Evolutionary conservation across 2,113 vertebrate genomes (phyloP).

Genomic region (Colistium nudipinnis): DNA sequence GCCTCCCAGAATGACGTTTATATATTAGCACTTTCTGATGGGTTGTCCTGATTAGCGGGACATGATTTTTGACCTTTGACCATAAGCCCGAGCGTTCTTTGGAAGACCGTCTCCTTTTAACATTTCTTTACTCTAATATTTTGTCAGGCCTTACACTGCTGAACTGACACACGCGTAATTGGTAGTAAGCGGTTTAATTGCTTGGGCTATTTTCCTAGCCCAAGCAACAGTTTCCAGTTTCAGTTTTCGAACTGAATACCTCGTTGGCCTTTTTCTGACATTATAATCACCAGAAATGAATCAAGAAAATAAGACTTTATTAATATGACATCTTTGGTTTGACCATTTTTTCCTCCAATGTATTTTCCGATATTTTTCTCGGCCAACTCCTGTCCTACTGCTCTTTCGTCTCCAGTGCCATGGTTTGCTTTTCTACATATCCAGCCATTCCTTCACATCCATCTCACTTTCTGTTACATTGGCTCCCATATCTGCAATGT

Average conservation of each 20-base stretch:
- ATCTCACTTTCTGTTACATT: constrained; percentile 13
- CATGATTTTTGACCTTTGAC: too few relatives aligned
- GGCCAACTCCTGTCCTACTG: background rate
- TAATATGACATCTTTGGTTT: too few relatives aligned
- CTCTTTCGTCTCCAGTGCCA: constrained; percentile 1
- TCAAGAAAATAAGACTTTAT: too few relatives aligned
- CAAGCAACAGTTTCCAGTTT: too few relatives aligned
- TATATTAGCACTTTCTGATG: background rate
- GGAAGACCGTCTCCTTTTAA: background rate
- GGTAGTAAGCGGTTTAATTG: too few relatives aligned
- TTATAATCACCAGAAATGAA: too few relatives aligned
- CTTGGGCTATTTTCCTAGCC: too few relatives aligned
- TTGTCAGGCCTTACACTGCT: background rate
- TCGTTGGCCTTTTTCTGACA: too few relatives aligned
- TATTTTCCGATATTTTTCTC: constrained; percentile 3
- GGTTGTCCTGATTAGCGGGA: too few relatives aligned
- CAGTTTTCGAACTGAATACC: too few relatives aligned
- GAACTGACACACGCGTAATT: background rate
- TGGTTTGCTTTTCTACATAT: constrained; percentile 7
- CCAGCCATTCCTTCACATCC: constrained; percentile 15
- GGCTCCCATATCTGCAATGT: constrained; percentile 24
- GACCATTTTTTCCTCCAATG: background rate
- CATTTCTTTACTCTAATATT: background rate
- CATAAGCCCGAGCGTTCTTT: background rate
- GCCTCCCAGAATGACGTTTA: background rate